Base-by-base conservation (phyloP, 1,140 invertebrate species). In the Lethrus apterus region DNA sequence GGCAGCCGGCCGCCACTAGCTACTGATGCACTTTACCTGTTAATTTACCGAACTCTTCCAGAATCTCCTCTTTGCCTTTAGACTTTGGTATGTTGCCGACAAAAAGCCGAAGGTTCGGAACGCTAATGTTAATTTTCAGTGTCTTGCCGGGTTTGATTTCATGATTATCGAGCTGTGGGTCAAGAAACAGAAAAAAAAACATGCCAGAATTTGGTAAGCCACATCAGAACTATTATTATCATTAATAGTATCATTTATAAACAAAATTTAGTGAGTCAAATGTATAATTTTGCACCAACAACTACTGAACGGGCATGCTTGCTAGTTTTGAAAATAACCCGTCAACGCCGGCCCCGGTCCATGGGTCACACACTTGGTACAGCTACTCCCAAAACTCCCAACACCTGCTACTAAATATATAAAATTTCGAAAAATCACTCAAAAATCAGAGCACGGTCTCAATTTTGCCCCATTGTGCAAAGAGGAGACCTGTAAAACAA, bases 41-140 rank as follows among this genome's bases (percentile, higher is more conserved):
- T 81, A 93, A 88, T 91, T 97, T 98, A 86, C 87, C 84, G 86
- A 98, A 97, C 84, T 98, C 95, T 79, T 97, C 93, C 83, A 93
- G 85, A 79, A 99, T 98, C 84, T 98, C 93, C 79, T 98, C 93
- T 92, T 93, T 96, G 80, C 91, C 89, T 88, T 98, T 98, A 79
- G 90, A 95, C 84, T 98, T 98, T 81, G 95, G 95, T 86, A 99
- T 98, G 85, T 98, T 98, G 78, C 95, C 95, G 79, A 98, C 90
- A 84, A 98, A 99, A 81, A 99, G 89, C 79, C 94, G 91, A 75
- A 95, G 89, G 83, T 98, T 98, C 77, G 94, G 93, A 83, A 98
- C 89, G 75, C 93, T 98, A 84, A 98, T 91, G 84, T 98, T 98
- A 79, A 98, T 93, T 93, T 97, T 98, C 77, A 98, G 83, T 77